These are phyloP conservation scores for Ceyx cyanopectus DNA, from an alignment of 2,113 vertebrate species.

Conservation along the genomic window DNA sequence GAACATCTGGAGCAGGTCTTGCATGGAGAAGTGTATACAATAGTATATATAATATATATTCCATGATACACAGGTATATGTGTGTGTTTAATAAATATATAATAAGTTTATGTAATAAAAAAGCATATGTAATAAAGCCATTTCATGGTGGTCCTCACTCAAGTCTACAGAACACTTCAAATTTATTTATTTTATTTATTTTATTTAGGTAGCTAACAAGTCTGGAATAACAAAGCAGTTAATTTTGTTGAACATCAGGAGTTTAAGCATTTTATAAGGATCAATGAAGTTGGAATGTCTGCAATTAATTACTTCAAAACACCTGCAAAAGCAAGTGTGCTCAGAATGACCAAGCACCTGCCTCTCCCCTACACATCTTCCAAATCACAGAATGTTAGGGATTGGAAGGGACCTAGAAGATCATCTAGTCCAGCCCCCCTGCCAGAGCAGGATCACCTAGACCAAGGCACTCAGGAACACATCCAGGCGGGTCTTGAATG, in stretches of 20 bases:
- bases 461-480: no score
- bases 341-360: not conserved
- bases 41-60: no score
- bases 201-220: not conserved
- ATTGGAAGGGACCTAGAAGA: no score
- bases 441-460: no score
- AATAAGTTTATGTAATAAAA: no score
- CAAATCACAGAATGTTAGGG: no score
- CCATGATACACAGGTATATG: no score
- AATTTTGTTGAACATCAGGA: not conserved
- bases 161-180: not conserved
- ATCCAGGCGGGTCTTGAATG: no score
- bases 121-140: no score
- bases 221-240: not conserved
- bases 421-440: no score
- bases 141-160: not conserved
- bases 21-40: rapidly evolving
- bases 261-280: not conserved
- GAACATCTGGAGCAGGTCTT: not conserved
- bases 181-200: not conserved
- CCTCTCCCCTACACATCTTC: not conserved
- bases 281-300: rapidly evolving
- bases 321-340: not conserved
- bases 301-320: not conserved
- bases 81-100: no score